Evolutionary conservation across 2,113 vertebrate genomes (phyloP).

Genomic region (Mohoua ochrocephala): DNA sequence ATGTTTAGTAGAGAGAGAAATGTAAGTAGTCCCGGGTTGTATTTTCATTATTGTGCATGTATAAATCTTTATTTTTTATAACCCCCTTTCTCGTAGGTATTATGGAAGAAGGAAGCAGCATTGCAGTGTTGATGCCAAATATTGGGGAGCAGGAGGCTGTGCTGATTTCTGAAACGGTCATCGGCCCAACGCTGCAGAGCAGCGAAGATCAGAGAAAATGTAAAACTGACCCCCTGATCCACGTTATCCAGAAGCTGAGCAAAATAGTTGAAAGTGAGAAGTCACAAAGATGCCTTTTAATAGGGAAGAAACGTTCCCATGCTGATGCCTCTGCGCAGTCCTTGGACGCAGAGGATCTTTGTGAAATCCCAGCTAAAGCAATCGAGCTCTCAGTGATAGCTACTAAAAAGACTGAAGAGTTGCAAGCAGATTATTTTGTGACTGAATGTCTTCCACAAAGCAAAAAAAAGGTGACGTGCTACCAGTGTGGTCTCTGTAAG

Average conservation of each 20-base stretch:
- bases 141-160: constrained; percentile 75
- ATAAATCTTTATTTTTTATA: neutral
- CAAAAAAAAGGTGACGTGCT: constrained; percentile 81
- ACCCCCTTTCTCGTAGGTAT: constrained; percentile 66
- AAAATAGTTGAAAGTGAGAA: constrained; percentile 91
- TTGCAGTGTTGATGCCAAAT: constrained; percentile 78
- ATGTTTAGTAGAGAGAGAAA: neutral
- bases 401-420: constrained; percentile 46
- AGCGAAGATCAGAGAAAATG: constrained; percentile 60
- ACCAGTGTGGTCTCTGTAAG: constrained; percentile 93
- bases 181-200: constrained; percentile 58
- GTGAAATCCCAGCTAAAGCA: constrained; percentile 72
- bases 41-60: neutral
- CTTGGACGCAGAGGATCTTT: constrained; percentile 46
- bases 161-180: constrained; percentile 70
- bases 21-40: neutral
- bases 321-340: constrained; percentile 16
- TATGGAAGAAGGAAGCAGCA: constrained; percentile 86
- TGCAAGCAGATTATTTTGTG: constrained; percentile 30
- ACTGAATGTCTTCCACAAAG: constrained; percentile 43
- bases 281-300: constrained; percentile 79
- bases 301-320: constrained; percentile 81
- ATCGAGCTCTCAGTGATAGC: constrained; percentile 58
- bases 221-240: constrained; percentile 87
- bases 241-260: constrained; percentile 95